Conservation (phyloP, 2,797 vertebrate genomes). For the Gila robusta region DNA sequence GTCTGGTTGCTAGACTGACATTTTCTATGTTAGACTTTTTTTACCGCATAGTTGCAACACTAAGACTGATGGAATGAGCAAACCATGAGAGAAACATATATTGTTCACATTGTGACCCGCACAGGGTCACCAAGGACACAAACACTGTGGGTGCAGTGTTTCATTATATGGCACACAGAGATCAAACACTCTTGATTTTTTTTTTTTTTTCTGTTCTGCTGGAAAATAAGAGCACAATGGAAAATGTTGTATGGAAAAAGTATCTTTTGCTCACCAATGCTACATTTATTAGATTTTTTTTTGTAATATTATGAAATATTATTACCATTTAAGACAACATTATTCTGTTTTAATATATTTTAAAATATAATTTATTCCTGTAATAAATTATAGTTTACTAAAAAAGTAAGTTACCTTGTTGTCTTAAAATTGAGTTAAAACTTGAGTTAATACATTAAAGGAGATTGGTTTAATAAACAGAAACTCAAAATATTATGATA, state of each 20-base stretch:
- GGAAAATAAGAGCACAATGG: slow-evolving; percentile 2
- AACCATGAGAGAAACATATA: slow-evolving; percentile 24
- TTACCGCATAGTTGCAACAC: neutral
- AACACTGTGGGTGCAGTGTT: slow-evolving; percentile 17
- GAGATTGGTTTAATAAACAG: too few relatives aligned
- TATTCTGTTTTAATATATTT: neutral
- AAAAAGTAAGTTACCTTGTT: too few relatives aligned
- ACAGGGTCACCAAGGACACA: slow-evolving; percentile 28
- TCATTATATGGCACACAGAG: slow-evolving; percentile 43
- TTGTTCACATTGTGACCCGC: slow-evolving; percentile 43
- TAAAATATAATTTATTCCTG: neutral
- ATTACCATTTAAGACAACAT: neutral
- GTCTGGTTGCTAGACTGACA: neutral
- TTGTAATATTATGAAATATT: neutral
- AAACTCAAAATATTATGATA: too few relatives aligned
- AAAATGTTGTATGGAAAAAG: neutral
- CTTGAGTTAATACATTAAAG: too few relatives aligned
- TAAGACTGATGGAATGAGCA: slow-evolving; percentile 35
- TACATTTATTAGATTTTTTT: neutral
- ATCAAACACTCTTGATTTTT: slow-evolving; percentile 15
- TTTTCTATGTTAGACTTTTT: neutral
- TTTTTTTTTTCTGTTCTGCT: slow-evolving; percentile 29
- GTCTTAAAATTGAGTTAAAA: too few relatives aligned
- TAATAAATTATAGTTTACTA: neutral
- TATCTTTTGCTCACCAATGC: neutral